phyloP scores from a whole-genome alignment of 2,113 vertebrate species.

The Parus major region DNA sequence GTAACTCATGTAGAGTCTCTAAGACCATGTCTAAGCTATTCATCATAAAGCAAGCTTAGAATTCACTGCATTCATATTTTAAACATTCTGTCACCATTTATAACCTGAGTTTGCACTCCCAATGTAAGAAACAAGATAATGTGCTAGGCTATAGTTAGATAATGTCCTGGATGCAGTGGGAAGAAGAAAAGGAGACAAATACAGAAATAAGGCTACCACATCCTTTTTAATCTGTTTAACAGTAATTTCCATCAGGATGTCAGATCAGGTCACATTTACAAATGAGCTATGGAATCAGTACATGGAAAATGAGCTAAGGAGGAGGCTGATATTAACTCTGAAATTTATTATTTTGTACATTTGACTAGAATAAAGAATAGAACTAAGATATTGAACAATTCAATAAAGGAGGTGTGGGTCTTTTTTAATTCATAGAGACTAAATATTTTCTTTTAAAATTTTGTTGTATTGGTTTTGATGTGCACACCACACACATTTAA shows the following conservation, averaged over 20 bases:
- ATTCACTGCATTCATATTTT: not conserved
- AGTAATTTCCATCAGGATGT: not conserved
- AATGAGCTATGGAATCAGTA: not conserved
- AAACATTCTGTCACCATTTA: not conserved
- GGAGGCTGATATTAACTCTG: not conserved
- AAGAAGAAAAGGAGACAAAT: not conserved
- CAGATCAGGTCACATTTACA: not conserved
- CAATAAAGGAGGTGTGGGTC: rapidly evolving
- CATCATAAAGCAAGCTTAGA: not conserved
- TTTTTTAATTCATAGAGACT: not conserved
- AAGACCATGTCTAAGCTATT: not conserved
- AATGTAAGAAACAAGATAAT: not conserved
- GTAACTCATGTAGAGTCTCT: not conserved
- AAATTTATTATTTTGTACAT: not conserved
- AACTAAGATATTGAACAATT: not conserved
- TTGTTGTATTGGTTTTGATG: not conserved
- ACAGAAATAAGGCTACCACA: not conserved
- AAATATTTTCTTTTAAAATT: not conserved
- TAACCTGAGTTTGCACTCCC: not conserved
- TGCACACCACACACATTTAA: not conserved
- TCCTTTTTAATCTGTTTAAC: not conserved
- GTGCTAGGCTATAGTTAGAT: not conserved
- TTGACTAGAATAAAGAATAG: not conserved
- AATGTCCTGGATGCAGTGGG: not conserved
- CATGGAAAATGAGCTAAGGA: not conserved